These are phyloP conservation scores for Mesorhabditis spiculigera DNA, from an alignment of 2,888 invertebrate genomes.

Conservation along the genomic window DNA sequence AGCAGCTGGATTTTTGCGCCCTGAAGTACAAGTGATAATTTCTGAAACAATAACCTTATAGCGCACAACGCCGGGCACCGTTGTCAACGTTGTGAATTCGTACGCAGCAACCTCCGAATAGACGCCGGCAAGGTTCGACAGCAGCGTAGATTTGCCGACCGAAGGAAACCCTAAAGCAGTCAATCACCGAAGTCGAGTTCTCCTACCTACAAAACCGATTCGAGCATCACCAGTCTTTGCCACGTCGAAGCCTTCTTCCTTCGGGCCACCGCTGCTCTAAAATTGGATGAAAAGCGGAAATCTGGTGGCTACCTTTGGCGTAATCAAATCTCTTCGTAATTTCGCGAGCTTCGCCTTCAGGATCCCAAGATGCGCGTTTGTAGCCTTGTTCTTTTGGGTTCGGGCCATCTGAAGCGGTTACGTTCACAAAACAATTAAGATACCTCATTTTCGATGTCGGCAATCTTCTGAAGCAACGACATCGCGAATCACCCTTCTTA, in stretches of 20 bases:
- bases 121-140: slow-evolving; percentile 96
- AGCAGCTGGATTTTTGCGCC: slow-evolving; percentile 96
- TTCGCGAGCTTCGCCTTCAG: slow-evolving; percentile 97
- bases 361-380: slow-evolving; percentile 94
- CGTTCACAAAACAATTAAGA: too few relatives aligned
- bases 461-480: slow-evolving; percentile 93
- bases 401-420: slow-evolving; percentile 80
- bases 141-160: slow-evolving; percentile 93
- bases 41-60: slow-evolving; percentile 55
- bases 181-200: too few relatives aligned
- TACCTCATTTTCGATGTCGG: slow-evolving; percentile 94
- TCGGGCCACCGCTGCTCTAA: slow-evolving; percentile 71
- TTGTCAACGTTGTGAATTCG: slow-evolving; percentile 97
- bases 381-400: slow-evolving; percentile 98
- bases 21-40: slow-evolving; percentile 64
- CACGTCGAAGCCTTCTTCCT: slow-evolving; percentile 94
- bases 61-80: slow-evolving; percentile 85
- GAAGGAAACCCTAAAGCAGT: slow-evolving; percentile 80
- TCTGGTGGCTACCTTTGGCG: slow-evolving; percentile 74
- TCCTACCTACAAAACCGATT: slow-evolving; percentile 84
- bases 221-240: slow-evolving; percentile 99
- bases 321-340: slow-evolving; percentile 88
- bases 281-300: background rate
- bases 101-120: slow-evolving; percentile 99
- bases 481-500: slow-evolving; percentile 39